A percentile compares a stretch with the other conserved stretches of the same genome.
These are phyloP conservation scores for Linepithema humile DNA, from an alignment of 1,140 invertebrate species.

Conservation along the genomic window DNA sequence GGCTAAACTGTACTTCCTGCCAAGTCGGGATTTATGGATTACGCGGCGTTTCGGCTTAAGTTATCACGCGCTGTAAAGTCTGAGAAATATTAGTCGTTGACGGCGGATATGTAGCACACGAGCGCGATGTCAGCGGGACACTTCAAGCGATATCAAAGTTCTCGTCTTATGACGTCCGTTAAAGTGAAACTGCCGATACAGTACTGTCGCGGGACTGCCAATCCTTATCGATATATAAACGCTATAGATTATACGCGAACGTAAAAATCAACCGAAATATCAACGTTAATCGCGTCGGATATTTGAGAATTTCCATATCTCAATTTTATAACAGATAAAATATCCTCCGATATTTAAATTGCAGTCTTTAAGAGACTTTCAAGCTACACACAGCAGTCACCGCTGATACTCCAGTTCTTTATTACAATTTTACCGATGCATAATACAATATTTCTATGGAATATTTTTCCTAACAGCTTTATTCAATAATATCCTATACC, in stretches of 20 bases:
- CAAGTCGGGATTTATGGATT: slow-evolving; percentile 59
- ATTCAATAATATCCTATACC: background rate
- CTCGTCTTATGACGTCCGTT: slow-evolving; percentile 25
- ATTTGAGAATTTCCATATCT: slow-evolving; percentile 2
- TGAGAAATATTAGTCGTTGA: slow-evolving; percentile 59
- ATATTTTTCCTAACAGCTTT: background rate
- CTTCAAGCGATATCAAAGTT: slow-evolving; percentile 46
- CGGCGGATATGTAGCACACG: slow-evolving; percentile 41
- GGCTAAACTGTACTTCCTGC: slow-evolving; percentile 55
- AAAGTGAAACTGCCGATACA: slow-evolving; percentile 30
- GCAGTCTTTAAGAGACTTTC: background rate
- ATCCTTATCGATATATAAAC: background rate
- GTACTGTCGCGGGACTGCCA: background rate
- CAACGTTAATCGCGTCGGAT: background rate
- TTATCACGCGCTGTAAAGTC: slow-evolving; percentile 57
- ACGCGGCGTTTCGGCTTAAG: slow-evolving; percentile 54
- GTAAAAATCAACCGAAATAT: background rate
- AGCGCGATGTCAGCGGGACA: slow-evolving; percentile 34
- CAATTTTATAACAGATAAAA: background rate
- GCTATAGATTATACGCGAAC: background rate
- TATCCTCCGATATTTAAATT: background rate
- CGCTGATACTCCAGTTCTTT: background rate
- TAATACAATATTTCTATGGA: background rate
- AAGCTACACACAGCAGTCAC: no score
- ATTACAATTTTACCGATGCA: background rate